Evolutionary conservation across 2,888 invertebrate genomes (phyloP).

Genomic region (Belgica antarctica): DNA sequence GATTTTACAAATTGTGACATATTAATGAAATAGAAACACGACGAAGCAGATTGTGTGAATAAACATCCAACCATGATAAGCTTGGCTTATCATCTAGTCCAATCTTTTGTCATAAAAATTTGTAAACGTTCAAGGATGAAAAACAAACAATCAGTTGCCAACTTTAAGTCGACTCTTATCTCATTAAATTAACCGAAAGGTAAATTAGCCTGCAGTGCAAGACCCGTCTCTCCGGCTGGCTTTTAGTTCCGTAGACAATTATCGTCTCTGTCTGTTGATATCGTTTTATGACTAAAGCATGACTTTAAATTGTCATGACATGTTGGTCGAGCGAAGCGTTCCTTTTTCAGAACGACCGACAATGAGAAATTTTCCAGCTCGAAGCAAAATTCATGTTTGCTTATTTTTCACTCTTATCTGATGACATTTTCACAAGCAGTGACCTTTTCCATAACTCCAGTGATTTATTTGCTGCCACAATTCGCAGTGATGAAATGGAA

Average conservation of each 20-base stretch:
- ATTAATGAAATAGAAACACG: not conserved
- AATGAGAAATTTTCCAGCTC: not conserved
- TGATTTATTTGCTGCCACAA: constrained; percentile 14
- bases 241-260: not conserved
- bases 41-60: not conserved
- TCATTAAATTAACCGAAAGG: not conserved
- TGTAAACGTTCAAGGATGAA: not conserved
- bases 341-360: not conserved
- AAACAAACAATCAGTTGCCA: not conserved
- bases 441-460: not conserved
- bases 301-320: constrained; percentile 12
- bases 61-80: not conserved
- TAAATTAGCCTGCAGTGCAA: constrained; percentile 6
- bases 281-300: constrained; percentile 6
- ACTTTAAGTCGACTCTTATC: not conserved
- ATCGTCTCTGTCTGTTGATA: constrained; percentile 9
- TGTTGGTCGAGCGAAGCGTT: not conserved
- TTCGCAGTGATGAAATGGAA: constrained; percentile 11
- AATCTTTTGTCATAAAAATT: not conserved
- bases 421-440: constrained; percentile 1
- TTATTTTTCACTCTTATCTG: constrained; percentile 15
- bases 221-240: too few relatives aligned
- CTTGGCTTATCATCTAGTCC: not conserved
- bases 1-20: constrained; percentile 14
- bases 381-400: constrained; percentile 9